Conservation (phyloP, 2,113 vertebrate species). For the Seriola quinqueradiata region DNA sequence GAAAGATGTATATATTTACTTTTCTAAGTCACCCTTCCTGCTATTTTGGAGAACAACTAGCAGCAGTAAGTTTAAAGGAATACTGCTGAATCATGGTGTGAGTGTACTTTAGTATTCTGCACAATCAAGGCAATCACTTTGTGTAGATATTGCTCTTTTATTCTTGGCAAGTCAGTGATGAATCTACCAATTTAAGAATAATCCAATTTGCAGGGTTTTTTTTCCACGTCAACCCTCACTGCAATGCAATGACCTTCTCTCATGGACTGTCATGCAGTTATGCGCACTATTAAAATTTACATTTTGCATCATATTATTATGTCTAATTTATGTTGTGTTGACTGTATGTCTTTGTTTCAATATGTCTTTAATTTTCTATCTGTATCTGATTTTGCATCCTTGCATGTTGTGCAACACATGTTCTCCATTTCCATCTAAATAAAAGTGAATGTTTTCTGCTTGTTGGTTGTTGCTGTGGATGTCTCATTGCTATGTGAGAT, state of each 20-base stretch:
- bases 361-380: constrained; percentile 56
- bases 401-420: constrained; percentile 77
- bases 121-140: constrained; percentile 31
- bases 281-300: constrained; percentile 31
- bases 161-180: constrained; percentile 19
- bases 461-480: constrained; percentile 66
- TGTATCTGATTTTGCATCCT: constrained; percentile 71
- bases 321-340: constrained; percentile 51
- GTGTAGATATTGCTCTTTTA: constrained; percentile 19
- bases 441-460: constrained; percentile 72
- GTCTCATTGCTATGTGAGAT: constrained; percentile 69
- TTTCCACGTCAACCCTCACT: constrained; percentile 1
- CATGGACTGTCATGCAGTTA: constrained; percentile 16
- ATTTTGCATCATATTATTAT: constrained; percentile 21
- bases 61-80: constrained; percentile 32
- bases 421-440: constrained; percentile 76
- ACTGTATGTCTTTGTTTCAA: constrained; percentile 37
- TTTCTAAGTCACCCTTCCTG: constrained; percentile 25
- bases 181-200: constrained; percentile 5
- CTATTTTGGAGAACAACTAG: constrained; percentile 25
- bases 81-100: constrained; percentile 48
- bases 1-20: constrained; percentile 28
- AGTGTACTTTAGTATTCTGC: constrained; percentile 25
- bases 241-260: constrained; percentile 31
- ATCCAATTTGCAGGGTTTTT: not conserved